A percentile compares a stretch with the other conserved stretches of the same genome.
Evolutionary conservation across 2,888 invertebrate genomes (phyloP).

Genomic region (Molorchus minor): DNA sequence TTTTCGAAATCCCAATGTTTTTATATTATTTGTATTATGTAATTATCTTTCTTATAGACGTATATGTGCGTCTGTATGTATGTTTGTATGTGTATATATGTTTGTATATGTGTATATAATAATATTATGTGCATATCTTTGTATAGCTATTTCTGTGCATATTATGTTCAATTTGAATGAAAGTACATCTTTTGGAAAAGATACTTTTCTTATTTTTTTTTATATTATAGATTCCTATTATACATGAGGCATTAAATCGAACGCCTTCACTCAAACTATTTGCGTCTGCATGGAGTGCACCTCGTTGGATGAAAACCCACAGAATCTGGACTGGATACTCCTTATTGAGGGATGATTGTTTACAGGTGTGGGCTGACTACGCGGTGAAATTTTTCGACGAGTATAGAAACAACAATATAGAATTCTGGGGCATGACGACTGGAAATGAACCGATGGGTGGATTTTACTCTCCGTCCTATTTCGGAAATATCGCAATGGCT

Average conservation of each 20-base stretch:
- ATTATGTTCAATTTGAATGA: no score
- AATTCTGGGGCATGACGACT: conserved; percentile 86
- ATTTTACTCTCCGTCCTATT: conserved; percentile 66
- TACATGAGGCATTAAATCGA: conserved; percentile 43
- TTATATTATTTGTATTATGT: no score
- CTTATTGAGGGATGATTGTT: conserved; percentile 63
- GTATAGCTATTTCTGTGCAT: no score
- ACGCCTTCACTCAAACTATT: conserved; percentile 34
- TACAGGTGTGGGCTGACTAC: conserved; percentile 84
- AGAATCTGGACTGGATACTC: conserved; percentile 58
- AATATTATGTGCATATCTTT: no score
- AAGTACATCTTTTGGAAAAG: no score
- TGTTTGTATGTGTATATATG: no score
- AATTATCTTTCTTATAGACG: no score
- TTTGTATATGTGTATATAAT: no score
- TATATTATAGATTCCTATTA: conserved; percentile 45
- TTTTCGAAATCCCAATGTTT: no score
- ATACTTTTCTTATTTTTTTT: no score
- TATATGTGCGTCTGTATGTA: no score
- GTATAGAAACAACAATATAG: conserved; percentile 73
- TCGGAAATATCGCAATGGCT: conserved; percentile 31
- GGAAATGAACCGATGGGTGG: conserved; percentile 84
- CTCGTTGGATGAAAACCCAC: conserved; percentile 65
- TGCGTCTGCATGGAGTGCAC: conserved; percentile 65
- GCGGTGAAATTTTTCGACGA: conserved; percentile 81